Conservation (phyloP, 2,797 vertebrate species). For the Labroides dimidiatus region DNA sequence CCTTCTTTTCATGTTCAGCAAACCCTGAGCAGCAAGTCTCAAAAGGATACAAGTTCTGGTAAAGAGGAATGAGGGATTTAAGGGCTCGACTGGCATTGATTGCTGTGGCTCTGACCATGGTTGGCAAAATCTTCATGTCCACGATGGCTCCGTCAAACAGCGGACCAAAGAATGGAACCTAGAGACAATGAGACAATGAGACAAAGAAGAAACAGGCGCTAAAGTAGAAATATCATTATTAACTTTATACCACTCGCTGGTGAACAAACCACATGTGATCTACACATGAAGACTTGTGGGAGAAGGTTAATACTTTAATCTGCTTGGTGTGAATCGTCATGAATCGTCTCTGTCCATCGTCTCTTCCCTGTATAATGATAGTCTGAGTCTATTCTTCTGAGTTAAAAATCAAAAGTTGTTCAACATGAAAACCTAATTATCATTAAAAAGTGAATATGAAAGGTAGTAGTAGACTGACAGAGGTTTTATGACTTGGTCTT, state of each 20-base stretch:
- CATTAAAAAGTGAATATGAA: background rate
- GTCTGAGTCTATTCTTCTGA: too few relatives aligned
- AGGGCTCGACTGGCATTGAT: conserved; percentile 97
- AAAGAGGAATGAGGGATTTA: conserved; percentile 96
- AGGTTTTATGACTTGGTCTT: background rate
- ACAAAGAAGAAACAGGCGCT: background rate
- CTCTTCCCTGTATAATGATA: too few relatives aligned
- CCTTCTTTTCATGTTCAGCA: background rate
- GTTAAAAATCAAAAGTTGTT: background rate
- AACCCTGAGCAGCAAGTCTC: background rate
- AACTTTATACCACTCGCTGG: too few relatives aligned
- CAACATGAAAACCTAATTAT: too few relatives aligned
- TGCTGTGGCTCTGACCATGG: conserved; percentile 97
- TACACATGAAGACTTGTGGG: too few relatives aligned
- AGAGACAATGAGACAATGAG: conserved; percentile 7
- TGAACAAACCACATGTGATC: too few relatives aligned
- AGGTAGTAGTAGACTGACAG: background rate
- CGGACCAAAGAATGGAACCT: conserved; percentile 98
- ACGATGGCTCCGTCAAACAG: conserved; percentile 98
- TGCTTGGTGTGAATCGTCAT: too few relatives aligned
- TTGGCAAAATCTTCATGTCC: conserved; percentile 96
- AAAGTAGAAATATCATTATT: too few relatives aligned
- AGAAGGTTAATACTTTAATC: too few relatives aligned
- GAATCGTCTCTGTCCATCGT: too few relatives aligned
- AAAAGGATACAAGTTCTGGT: conserved; percentile 99